Percentiles rank a stretch among this genome's conserved stretches.
phyloP scores from a whole-genome alignment of 2,888 invertebrate genomes.

The Didymodactylos carnosus region DNA sequence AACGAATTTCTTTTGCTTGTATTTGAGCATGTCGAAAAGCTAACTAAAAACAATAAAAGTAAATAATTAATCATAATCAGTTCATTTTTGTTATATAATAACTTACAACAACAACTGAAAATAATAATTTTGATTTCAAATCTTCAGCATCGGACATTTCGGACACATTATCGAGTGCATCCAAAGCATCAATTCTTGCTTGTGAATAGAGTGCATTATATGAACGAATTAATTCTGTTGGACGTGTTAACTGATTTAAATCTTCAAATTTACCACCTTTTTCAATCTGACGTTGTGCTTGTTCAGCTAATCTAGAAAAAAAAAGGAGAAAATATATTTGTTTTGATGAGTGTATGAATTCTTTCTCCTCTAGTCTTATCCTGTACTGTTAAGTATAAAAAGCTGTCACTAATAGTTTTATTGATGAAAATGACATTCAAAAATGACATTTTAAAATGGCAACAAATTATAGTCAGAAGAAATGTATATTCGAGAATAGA shows the following conservation, averaged over 20 bases:
- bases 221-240: conserved; percentile 46
- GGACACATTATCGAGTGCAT: conserved; percentile 59
- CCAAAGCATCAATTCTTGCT: conserved; percentile 61
- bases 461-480: no score
- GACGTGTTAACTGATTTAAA: background rate
- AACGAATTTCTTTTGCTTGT: conserved; percentile 16
- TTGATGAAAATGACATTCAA: background rate
- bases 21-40: conserved; percentile 52
- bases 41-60: conserved; percentile 38
- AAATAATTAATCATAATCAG: no score
- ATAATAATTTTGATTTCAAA: conserved; percentile 77
- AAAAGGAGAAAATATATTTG: background rate
- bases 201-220: conserved; percentile 67
- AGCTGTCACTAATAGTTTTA: no score
- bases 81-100: background rate
- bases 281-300: background rate
- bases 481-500: no score
- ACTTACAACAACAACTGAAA: conserved; percentile 81
- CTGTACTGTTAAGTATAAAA: no score
- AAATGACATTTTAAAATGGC: no score
- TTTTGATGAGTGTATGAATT: no score
- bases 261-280: background rate
- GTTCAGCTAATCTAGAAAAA: background rate
- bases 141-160: conserved; percentile 63
- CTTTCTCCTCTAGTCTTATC: no score